Conservation (phyloP, 2,888 invertebrate species). For the Stegana nigrithorax region DNA sequence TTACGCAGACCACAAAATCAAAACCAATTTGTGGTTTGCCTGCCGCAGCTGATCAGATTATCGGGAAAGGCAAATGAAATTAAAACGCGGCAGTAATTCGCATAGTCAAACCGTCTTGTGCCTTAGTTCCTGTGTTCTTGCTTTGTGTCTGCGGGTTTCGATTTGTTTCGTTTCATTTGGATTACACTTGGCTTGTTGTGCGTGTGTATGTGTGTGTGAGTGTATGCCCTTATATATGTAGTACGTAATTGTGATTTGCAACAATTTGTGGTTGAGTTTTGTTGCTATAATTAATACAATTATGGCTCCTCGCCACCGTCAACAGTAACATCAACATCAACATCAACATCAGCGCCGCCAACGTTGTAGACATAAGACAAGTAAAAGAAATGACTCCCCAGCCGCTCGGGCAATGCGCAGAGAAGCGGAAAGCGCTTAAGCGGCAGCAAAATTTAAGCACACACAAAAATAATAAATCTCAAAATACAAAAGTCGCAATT, state of each 20-base stretch:
- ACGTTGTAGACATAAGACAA: not conserved
- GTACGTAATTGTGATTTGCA: too few relatives aligned
- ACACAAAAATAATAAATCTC: not conserved
- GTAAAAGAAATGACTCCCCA: not conserved
- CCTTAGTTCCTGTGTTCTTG: not conserved
- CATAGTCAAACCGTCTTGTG: not conserved
- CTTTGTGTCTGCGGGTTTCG: not conserved
- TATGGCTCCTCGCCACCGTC: not conserved
- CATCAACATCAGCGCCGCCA: not conserved
- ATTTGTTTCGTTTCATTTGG: not conserved
- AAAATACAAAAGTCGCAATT: conserved; percentile 4
- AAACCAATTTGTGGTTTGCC: not conserved
- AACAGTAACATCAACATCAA: not conserved
- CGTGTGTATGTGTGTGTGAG: not conserved
- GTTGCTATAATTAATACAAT: not conserved
- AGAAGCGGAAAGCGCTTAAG: not conserved
- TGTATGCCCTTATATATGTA: too few relatives aligned
- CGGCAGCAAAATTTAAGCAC: not conserved
- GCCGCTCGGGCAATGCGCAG: not conserved
- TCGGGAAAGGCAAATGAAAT: not conserved
- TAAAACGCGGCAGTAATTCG: too few relatives aligned
- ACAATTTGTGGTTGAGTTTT: not conserved
- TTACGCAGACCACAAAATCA: not conserved
- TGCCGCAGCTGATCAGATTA: not conserved
- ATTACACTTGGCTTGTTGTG: not conserved